phyloP scores from a whole-genome alignment of 2,113 vertebrate species.

The Todiramphus chloris region DNA sequence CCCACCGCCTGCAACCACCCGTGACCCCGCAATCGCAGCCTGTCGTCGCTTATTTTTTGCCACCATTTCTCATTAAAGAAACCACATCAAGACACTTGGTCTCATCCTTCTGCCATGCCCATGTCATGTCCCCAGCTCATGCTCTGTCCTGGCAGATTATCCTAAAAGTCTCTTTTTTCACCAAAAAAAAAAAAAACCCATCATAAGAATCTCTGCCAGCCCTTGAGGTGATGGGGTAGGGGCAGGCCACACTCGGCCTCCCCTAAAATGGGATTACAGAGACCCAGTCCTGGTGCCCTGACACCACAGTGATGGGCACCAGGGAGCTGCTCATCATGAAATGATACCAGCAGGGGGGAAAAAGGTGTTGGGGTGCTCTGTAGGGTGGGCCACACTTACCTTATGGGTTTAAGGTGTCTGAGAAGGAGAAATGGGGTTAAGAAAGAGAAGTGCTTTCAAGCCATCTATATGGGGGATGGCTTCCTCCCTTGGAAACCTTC shows the following conservation, averaged over 20 bases:
- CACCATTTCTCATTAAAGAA: neutral
- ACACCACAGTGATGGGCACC: neutral
- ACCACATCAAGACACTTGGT: neutral
- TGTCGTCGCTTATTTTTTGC: neutral
- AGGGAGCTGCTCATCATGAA: fast-evolving
- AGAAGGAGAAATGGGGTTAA: neutral
- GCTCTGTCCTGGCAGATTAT: fast-evolving
- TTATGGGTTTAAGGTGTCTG: neutral
- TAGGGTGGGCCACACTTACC: neutral
- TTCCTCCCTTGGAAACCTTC: neutral
- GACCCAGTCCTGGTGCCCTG: neutral
- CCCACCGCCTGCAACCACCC: neutral
- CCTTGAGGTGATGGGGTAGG: neutral
- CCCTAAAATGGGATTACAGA: neutral
- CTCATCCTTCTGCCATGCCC: neutral
- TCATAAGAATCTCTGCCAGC: neutral
- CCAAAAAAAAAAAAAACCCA: neutral
- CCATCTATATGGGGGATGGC: too few relatives aligned
- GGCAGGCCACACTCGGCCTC: fast-evolving
- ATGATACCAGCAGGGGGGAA: neutral
- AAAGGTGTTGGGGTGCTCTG: neutral
- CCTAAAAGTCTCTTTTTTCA: neutral
- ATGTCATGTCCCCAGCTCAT: fast-evolving
- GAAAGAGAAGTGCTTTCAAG: neutral
- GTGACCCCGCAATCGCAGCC: fast-evolving